These are phyloP conservation scores for Pegoplata infirma DNA, from an alignment of 2,888 invertebrate genomes.

Conservation along the genomic window DNA sequence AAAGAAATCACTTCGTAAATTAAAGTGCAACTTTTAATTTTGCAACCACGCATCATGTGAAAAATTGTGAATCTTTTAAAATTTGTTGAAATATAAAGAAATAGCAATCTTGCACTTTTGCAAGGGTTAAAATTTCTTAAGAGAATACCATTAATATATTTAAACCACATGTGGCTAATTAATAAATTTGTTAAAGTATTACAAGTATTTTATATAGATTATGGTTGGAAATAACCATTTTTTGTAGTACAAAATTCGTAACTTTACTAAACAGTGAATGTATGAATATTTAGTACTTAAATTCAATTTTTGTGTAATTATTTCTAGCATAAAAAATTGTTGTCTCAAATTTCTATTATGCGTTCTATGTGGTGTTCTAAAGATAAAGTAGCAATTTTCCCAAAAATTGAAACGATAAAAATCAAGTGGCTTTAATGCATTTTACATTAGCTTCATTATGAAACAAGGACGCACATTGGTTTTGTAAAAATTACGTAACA, in stretches of 20 bases:
- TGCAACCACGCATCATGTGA: no score
- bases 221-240: no score
- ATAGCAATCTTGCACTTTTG: no score
- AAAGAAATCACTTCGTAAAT: no score
- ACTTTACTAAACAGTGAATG: not conserved
- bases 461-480: slow-evolving; percentile 21
- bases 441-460: slow-evolving; percentile 37
- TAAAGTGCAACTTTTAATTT: no score
- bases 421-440: slow-evolving; percentile 24
- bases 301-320: slow-evolving; percentile 54
- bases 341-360: no score
- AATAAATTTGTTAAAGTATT: slow-evolving; percentile 42
- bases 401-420: slow-evolving; percentile 12
- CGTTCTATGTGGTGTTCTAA: slow-evolving; percentile 3
- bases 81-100: no score
- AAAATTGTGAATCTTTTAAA: no score
- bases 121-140: no score
- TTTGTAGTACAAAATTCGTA: slow-evolving; percentile 66
- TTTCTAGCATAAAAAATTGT: no score
- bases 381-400: slow-evolving; percentile 18
- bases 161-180: slow-evolving; percentile 38
- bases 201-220: no score
- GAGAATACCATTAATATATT: no score
- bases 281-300: slow-evolving; percentile 70
- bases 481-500: not conserved